These are phyloP conservation scores for Albula glossodonta DNA, from an alignment of 2,113 vertebrate species.

Conservation along the genomic window DNA sequence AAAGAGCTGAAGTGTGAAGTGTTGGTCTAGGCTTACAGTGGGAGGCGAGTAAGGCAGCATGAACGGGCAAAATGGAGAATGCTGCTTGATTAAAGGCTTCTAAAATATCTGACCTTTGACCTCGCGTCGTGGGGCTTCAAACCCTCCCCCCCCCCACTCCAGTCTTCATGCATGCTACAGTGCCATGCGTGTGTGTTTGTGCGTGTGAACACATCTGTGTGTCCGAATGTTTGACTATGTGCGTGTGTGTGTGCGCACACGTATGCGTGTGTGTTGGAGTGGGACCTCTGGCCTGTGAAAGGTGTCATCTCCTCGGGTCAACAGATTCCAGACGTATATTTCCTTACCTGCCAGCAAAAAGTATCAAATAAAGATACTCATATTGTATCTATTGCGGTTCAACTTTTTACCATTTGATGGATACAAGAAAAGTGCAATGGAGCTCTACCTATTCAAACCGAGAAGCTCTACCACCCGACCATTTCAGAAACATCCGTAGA, in stretches of 20 bases:
- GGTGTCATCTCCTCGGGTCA: not conserved
- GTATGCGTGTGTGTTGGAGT: not conserved
- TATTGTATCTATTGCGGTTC: not conserved
- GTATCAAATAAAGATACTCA: not conserved
- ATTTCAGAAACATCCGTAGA: not conserved
- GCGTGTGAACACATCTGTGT: not conserved
- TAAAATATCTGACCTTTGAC: constrained; percentile 73
- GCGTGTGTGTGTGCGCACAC: not conserved
- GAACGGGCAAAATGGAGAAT: constrained; percentile 68
- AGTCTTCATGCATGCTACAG: not conserved
- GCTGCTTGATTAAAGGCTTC: constrained; percentile 73
- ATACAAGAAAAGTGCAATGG: not conserved
- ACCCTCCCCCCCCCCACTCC: not conserved
- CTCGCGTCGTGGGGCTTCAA: constrained; percentile 35
- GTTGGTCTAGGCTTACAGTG: constrained; percentile 59
- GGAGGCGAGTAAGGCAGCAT: constrained; percentile 57
- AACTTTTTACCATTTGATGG: not conserved
- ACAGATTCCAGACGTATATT: not conserved
- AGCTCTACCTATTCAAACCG: not conserved
- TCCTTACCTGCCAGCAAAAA: not conserved
- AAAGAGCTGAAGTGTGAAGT: constrained; percentile 69
- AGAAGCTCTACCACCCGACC: not conserved
- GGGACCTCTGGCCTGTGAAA: not conserved
- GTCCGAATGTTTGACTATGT: not conserved
- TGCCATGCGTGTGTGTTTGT: not conserved